phyloP scores from a whole-genome alignment of 2,888 invertebrate genomes.

The Cryptocephalus primarius region DNA sequence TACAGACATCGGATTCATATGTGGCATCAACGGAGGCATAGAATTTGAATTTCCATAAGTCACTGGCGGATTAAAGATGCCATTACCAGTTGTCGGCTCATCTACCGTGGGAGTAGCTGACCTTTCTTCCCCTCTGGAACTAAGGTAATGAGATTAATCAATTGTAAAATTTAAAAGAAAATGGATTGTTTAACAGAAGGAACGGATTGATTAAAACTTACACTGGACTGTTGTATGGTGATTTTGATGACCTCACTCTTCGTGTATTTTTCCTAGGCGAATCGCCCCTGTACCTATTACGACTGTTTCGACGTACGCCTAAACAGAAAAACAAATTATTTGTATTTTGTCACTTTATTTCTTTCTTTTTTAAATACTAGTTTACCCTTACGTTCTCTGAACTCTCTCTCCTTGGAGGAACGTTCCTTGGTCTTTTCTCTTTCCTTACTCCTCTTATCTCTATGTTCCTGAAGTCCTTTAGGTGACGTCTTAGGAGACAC shows the following conservation, averaged over 20 bases:
- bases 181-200: too few relatives aligned
- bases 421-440: conserved; percentile 7
- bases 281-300: conserved; percentile 2
- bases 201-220: background rate
- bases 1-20: conserved; percentile 18
- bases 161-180: too few relatives aligned
- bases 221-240: conserved; percentile 1
- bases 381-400: conserved; percentile 11
- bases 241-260: background rate
- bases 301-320: conserved; percentile 8
- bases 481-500: conserved; percentile 29
- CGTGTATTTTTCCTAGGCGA: conserved; percentile 1
- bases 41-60: conserved; percentile 12
- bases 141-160: background rate
- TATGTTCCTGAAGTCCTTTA: conserved; percentile 6
- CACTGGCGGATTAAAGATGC: conserved; percentile 11
- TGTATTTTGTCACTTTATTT: background rate
- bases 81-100: conserved; percentile 33
- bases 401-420: conserved; percentile 13
- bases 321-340: conserved; percentile 1
- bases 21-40: conserved; percentile 24
- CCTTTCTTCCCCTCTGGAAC: conserved; percentile 43
- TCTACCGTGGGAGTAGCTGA: conserved; percentile 64
- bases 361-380: background rate
- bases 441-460: too few relatives aligned